Percentiles rank a stretch among this genome's conserved stretches.
Evolutionary conservation across 2,888 invertebrate genomes (phyloP).

Genomic region (Zootermopsis nevadensis): DNA sequence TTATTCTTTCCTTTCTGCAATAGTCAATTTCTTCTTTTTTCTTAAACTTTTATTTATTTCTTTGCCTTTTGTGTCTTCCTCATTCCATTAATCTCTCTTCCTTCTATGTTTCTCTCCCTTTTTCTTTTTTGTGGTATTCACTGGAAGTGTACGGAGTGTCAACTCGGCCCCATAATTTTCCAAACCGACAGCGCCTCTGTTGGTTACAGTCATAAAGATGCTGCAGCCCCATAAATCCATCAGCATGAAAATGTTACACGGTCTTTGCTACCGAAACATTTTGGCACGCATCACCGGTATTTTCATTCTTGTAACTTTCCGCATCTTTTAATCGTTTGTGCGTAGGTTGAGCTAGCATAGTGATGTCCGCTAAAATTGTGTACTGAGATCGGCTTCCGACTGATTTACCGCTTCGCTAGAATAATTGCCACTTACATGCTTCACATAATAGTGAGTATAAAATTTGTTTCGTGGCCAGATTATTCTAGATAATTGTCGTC

Average conservation of each 20-base stretch:
- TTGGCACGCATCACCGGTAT: neutral
- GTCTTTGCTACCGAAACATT: neutral
- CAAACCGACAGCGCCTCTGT: no score
- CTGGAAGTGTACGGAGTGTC: no score
- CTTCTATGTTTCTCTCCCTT: neutral
- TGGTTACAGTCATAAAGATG: no score
- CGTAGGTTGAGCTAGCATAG: neutral
- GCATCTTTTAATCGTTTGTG: constrained; percentile 13
- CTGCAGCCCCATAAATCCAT: no score
- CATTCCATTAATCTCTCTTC: neutral
- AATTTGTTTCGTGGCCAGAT: no score
- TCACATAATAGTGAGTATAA: neutral
- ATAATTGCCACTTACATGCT: constrained; percentile 1
- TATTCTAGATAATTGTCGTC: no score
- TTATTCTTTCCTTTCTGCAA: neutral
- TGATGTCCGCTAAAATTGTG: neutral
- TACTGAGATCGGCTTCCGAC: constrained; percentile 9
- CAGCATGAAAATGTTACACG: neutral
- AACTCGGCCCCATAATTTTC: no score
- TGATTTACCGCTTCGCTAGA: neutral
- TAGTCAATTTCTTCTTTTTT: neutral
- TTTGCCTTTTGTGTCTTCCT: no score
- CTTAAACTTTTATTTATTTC: neutral
- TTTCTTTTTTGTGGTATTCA: neutral
- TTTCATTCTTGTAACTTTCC: neutral